Evolutionary conservation across 2,888 invertebrate species (phyloP).

Genomic region (Xestia ashworthii): DNA sequence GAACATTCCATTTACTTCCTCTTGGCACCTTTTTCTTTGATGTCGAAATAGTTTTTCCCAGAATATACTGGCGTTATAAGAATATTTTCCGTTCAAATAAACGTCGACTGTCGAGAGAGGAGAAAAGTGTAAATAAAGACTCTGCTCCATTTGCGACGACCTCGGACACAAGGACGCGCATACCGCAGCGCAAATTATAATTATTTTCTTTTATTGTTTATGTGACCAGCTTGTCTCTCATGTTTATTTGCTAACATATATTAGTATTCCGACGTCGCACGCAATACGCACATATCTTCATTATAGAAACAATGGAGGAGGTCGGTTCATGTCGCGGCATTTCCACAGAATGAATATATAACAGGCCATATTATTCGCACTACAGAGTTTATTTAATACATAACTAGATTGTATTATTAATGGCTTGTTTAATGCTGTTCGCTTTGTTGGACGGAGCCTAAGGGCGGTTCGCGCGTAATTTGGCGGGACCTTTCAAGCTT

Average conservation of each 20-base stretch:
- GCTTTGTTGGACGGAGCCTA: constrained; percentile 52
- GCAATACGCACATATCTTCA: constrained; percentile 69
- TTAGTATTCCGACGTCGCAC: constrained; percentile 73
- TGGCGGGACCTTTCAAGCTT: constrained; percentile 42
- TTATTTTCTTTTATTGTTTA: constrained; percentile 64
- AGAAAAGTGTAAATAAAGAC: constrained; percentile 32
- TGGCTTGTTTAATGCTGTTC: constrained; percentile 54
- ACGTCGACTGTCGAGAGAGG: constrained; percentile 19
- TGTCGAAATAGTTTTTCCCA: constrained; percentile 13
- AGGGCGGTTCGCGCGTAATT: constrained; percentile 49
- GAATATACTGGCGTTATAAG: constrained; percentile 13
- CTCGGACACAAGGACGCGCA: constrained; percentile 38
- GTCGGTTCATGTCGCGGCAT: constrained; percentile 56
- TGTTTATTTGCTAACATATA: constrained; percentile 68
- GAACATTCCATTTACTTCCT: constrained; percentile 20
- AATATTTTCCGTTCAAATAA: constrained; percentile 30
- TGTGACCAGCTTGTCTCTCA: constrained; percentile 64
- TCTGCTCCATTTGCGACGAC: constrained; percentile 31
- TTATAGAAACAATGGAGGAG: constrained; percentile 67
- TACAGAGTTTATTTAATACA: constrained; percentile 61
- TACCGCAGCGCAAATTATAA: constrained; percentile 55
- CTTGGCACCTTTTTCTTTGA: constrained; percentile 43
- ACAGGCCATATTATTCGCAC: constrained; percentile 58
- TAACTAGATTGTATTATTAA: constrained; percentile 60
- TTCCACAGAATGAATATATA: constrained; percentile 58